Base-by-base conservation (phyloP, 1,140 invertebrate species). In the Meloidogyne exigua region DNA sequence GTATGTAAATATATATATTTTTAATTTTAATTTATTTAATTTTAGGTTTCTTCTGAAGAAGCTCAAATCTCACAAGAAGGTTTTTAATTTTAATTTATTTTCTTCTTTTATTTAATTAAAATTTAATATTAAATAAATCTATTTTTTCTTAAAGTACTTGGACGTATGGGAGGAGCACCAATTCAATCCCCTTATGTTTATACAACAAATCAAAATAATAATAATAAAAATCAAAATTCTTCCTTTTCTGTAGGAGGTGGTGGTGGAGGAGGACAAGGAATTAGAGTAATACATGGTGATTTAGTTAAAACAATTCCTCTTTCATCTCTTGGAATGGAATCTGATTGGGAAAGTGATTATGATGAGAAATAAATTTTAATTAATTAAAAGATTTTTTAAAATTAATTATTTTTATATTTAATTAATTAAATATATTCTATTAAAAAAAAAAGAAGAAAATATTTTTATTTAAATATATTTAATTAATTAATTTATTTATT, bases 311-410 rank as follows among this genome's bases (percentile, higher is more conserved):
- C 83, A 57, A 78, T 85, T 25, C 81, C 81, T 12, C 44, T 83
- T 21, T 72, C 83, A 12, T 57, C 32, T 39, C 70, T 83, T 15
- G 81, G 83, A n/a, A 82, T 83, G 72, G 81, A 83, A 72, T 69
- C 63, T 49, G 81, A 83, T 66, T 82, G 72, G 36, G 81, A 82
- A 64, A 39, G 42, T 28, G 62, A 32, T 64, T 81, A 83, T 42
- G 81, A 65, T 12, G 82, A 82, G 5, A 65, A 49, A 64, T 57
- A 68, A 49, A 10, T 79, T n/a, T n/a, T 23, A 75, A n/a, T 42
- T 39, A 57, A 26, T 44, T 63, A 36, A 72, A 62, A 12, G 0
- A 36, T 32, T 32, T 32, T 32, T 32, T n/a, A n/a, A n/a, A n/a
- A n/a, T n/a, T n/a, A n/a, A n/a, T n/a, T n/a, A n/a, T n/a, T n/a